Evolutionary conservation across 2,888 invertebrate species (phyloP).

Genomic region (Athalia rosae): DNA sequence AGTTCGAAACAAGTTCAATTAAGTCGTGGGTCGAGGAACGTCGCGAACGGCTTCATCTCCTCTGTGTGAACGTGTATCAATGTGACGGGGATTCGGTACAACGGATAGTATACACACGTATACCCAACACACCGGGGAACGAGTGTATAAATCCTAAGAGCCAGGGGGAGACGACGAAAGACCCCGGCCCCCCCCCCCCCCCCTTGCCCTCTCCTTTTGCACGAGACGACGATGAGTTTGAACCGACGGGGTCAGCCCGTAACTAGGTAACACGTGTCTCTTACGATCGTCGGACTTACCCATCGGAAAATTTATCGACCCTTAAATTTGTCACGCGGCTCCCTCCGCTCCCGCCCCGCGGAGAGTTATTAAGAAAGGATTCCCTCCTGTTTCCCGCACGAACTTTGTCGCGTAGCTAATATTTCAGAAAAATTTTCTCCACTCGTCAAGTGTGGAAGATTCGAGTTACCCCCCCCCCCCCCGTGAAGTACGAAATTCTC

Average conservation of each 20-base stretch:
- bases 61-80: neutral
- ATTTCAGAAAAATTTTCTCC: too few species aligned
- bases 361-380: conserved; percentile 42
- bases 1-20: conserved; percentile 74
- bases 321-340: conserved; percentile 40
- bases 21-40: conserved; percentile 61
- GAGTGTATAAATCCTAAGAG: conserved; percentile 52
- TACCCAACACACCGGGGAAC: too few species aligned
- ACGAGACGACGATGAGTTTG: conserved; percentile 51
- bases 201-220: conserved; percentile 31
- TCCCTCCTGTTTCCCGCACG: conserved; percentile 8
- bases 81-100: conserved; percentile 12
- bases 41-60: conserved; percentile 50
- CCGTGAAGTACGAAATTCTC: too few species aligned
- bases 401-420: too few species aligned
- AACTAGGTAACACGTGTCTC: conserved; percentile 69
- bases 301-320: conserved; percentile 57
- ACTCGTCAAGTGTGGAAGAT: too few species aligned
- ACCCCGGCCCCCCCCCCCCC: conserved; percentile 48
- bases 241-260: conserved; percentile 60
- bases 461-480: too few species aligned
- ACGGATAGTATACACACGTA: neutral
- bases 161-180: conserved; percentile 36
- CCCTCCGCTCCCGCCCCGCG: neutral
- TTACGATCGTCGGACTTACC: conserved; percentile 63